Base-by-base conservation (phyloP, 2,888 invertebrate species). In the Erpobdella octoculata region DNA sequence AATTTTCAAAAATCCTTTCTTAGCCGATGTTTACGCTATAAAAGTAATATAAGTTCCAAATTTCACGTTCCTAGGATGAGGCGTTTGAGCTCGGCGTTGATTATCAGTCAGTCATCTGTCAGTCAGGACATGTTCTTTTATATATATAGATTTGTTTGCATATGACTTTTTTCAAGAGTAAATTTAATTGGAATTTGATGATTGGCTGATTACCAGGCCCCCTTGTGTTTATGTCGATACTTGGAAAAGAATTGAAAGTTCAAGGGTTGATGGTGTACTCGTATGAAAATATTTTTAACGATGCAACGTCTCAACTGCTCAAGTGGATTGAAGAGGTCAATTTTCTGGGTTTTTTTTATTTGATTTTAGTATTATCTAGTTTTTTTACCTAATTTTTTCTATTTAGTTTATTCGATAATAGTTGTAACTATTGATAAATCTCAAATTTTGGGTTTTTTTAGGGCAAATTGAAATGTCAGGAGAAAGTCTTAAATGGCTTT, bases 401-500 rank as follows among this genome's bases (percentile, higher is more conserved):
- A 41, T 15, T n/a, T 15, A 41, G 46, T 41, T 12, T n/a, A 41
- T 41, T 41, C n/a, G n/a, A n/a, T n/a, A n/a, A n/a, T n/a, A n/a
- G n/a, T n/a, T n/a, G n/a, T n/a, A 8, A 8, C 46, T 33, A 21
- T 31, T 64, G 33, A 31, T 12, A 31, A 35, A 18, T 9, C 21
- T 25, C 15, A 18, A 15, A 15, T 41, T 41, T 62, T 38, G 62
- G 64, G 73, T 68, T 25, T 73, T 78, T 80, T 12, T 77, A 85
- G 84, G 90, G 89, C 53, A 90, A 89, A 82, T 78, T 91, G 15
- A 87, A 88, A 78, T 88, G 88, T 79, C 85, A 85, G 74, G 90
- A 91, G 81, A 89, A 89, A 62, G 79, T 88, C 1, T 89, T 88
- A 1, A 83, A 88, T 73, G 90, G 90, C 1, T 90, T 90, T 81